phyloP scores from a whole-genome alignment of 2,113 vertebrate species.

The Triplophysa dalaica region DNA sequence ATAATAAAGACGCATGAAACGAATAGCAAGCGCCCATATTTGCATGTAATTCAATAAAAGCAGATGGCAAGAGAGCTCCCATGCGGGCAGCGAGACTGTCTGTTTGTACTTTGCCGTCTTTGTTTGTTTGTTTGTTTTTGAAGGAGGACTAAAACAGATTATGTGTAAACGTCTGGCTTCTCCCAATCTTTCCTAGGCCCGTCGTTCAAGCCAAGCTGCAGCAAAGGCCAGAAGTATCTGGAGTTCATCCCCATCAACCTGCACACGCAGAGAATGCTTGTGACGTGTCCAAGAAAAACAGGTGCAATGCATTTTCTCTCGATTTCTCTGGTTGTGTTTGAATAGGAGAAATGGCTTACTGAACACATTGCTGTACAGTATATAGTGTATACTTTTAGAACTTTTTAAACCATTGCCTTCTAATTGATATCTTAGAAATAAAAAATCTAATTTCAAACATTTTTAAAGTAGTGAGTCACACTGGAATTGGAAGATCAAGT shows the following conservation, averaged over 20 bases:
- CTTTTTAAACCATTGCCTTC: too few species aligned
- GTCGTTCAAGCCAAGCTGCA: conserved; percentile 95
- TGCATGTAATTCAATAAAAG: conserved; percentile 31
- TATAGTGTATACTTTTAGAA: too few species aligned
- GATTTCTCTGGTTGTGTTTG: not conserved
- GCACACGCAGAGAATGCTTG: conserved; percentile 94
- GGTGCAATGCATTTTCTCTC: conserved; percentile 69
- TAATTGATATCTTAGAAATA: too few species aligned
- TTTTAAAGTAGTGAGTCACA: too few species aligned
- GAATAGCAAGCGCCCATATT: conserved; percentile 38
- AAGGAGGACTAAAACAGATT: conserved; percentile 41
- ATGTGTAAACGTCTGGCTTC: conserved; percentile 35
- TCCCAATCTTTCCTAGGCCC: conserved; percentile 76
- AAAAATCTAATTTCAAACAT: too few species aligned
- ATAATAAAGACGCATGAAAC: conserved; percentile 6
- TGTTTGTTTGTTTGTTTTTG: conserved; percentile 23
- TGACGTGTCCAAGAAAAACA: conserved; percentile 88
- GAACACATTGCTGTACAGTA: not conserved
- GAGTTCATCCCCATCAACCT: conserved; percentile 97
- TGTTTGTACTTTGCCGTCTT: conserved; percentile 10
- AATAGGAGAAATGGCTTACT: not conserved
- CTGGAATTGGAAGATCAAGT: not conserved
- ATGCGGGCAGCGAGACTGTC: conserved; percentile 14
- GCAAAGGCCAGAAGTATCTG: conserved; percentile 93
- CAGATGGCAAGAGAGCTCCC: conserved; percentile 40